These are phyloP conservation scores for Paradoxurus hermaphroditus DNA, from an alignment of 2,113 vertebrate genomes.

Conservation along the genomic window DNA sequence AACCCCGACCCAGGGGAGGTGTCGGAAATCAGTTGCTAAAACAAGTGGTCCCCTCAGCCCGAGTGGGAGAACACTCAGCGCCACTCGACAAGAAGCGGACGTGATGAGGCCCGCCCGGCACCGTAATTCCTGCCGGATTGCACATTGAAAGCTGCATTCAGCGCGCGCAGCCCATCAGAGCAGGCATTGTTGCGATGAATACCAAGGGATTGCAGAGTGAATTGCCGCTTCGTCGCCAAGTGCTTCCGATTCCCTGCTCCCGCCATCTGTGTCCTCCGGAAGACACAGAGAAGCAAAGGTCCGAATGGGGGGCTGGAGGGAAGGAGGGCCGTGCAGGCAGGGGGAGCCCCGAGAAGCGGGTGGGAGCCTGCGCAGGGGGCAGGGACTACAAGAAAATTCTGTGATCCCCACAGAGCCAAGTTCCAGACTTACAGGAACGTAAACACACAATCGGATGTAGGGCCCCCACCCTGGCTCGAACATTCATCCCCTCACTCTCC, in stretches of 20 bases:
- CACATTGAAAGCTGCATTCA: constrained; percentile 88
- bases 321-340: background rate
- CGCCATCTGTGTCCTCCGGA: constrained; percentile 85
- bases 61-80: constrained; percentile 83
- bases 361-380: background rate
- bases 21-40: constrained; percentile 84
- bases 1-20: constrained; percentile 73
- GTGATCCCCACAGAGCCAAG: background rate
- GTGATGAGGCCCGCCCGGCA: constrained; percentile 83
- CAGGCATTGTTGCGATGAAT: constrained; percentile 87
- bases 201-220: constrained; percentile 84
- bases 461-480: too few species aligned
- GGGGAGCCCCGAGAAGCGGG: constrained; percentile 15
- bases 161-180: constrained; percentile 84
- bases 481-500: background rate
- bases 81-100: constrained; percentile 86
- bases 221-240: constrained; percentile 83
- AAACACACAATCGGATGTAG: background rate
- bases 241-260: constrained; percentile 85
- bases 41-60: constrained; percentile 84
- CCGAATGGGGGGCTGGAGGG: constrained; percentile 55
- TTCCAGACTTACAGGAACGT: background rate
- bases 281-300: constrained; percentile 78
- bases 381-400: background rate
- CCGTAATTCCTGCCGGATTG: constrained; percentile 85